A percentile compares a stretch with the other conserved stretches of the same genome.
Conservation (phyloP, 2,888 invertebrate species). For the Ferrisia virgata region DNA sequence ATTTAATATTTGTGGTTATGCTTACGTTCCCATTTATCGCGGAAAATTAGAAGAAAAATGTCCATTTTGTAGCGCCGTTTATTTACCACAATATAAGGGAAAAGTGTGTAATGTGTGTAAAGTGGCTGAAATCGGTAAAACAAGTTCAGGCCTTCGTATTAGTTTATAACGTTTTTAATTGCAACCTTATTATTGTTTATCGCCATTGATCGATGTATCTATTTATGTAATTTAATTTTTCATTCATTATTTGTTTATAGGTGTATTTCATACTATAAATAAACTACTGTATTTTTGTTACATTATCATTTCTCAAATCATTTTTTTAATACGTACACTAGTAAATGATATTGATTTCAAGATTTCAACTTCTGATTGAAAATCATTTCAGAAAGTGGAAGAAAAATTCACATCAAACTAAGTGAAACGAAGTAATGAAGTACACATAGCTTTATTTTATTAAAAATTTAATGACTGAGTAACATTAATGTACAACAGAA, state of each 20-base stretch:
- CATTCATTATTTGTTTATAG: not conserved
- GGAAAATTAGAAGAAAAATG: slow-evolving; percentile 93
- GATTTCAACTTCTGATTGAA: too few species aligned
- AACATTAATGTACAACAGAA: too few species aligned
- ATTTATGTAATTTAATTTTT: not conserved
- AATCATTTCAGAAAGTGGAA: too few species aligned
- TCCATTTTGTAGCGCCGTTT: slow-evolving; percentile 84
- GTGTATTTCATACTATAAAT: not conserved
- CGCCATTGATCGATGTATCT: not conserved
- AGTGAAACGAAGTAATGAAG: too few species aligned
- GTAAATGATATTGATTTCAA: too few species aligned
- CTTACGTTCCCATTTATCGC: slow-evolving; percentile 90
- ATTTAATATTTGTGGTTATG: slow-evolving; percentile 87
- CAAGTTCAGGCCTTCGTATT: slow-evolving; percentile 81
- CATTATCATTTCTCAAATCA: not conserved
- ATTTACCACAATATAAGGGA: slow-evolving; percentile 82
- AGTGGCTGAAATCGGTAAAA: slow-evolving; percentile 88
- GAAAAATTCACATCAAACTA: too few species aligned
- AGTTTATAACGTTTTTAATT: slow-evolving; percentile 55
- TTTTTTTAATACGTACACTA: not conserved
- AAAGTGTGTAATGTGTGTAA: slow-evolving; percentile 80
- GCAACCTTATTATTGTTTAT: not conserved
- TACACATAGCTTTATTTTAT: too few species aligned
- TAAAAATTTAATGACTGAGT: too few species aligned
- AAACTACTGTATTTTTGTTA: not conserved